Percentiles rank a stretch among this genome's conserved stretches.
These are phyloP conservation scores for Phrynocephalus guinanensis DNA, from an alignment of 2,797 vertebrate species.

Conservation along the genomic window DNA sequence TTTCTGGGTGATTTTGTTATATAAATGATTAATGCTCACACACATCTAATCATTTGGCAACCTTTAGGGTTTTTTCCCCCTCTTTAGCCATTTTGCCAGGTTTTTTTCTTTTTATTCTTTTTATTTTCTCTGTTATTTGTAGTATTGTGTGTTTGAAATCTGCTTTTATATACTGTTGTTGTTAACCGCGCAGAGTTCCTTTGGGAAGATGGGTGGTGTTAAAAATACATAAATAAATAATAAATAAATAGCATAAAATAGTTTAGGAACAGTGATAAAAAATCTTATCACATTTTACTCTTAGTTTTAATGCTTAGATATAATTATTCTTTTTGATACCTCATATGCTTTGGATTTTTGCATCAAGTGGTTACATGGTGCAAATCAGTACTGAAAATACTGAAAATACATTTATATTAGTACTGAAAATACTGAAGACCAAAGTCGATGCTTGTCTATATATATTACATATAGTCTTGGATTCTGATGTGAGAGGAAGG, in stretches of 20 bases:
- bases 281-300: conserved; percentile 2
- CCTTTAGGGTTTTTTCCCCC: no score
- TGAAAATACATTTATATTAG: neutral
- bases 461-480: no score
- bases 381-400: conserved; percentile 5
- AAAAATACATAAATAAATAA: no score
- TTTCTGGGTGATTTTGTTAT: conserved; percentile 15
- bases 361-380: neutral
- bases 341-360: neutral
- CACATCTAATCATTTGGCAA: conserved; percentile 20
- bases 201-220: no score
- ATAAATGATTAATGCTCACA: neutral
- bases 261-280: neutral
- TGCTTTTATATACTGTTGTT: no score
- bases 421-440: neutral
- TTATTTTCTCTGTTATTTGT: no score
- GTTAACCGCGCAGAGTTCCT: no score
- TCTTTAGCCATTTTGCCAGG: no score
- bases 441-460: neutral
- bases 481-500: no score
- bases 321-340: conserved; percentile 18
- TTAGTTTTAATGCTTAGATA: conserved; percentile 20
- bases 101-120: no score
- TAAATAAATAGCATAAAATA: conserved; percentile 1
- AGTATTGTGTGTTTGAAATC: no score